phyloP scores from a whole-genome alignment of 2,113 vertebrate genomes.

The Paradoxurus hermaphroditus region DNA sequence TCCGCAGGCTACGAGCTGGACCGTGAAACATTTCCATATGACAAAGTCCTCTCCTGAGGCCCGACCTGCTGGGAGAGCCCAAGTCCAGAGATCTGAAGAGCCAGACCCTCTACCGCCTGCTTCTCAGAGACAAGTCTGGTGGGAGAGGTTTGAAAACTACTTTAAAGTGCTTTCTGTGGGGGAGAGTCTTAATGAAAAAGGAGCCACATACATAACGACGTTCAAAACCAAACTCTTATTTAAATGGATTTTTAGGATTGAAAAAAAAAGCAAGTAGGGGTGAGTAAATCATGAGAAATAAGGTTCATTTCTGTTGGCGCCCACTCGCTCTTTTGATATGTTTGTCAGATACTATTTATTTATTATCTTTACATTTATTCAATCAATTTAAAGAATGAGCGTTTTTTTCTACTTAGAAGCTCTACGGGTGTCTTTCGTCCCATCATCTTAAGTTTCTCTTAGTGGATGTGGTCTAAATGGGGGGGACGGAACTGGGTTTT shows the following conservation, averaged over 20 bases:
- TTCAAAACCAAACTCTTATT: slow-evolving; percentile 60
- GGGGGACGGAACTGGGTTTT: background rate
- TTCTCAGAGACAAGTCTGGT: slow-evolving; percentile 60
- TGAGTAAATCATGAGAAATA: background rate
- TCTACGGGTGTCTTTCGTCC: rapidly evolving
- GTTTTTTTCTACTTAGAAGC: background rate
- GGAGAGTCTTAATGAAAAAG: slow-evolving; percentile 62
- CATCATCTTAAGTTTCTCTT: background rate
- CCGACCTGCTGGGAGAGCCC: slow-evolving; percentile 76
- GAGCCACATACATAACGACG: slow-evolving; percentile 59
- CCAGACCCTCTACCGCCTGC: slow-evolving; percentile 57
- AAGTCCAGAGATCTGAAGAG: slow-evolving; percentile 76
- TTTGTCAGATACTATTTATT: background rate
- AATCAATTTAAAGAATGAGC: background rate
- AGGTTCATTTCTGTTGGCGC: rapidly evolving
- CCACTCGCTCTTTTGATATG: background rate
- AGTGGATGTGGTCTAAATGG: rapidly evolving
- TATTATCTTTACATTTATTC: background rate
- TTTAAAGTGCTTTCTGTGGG: slow-evolving; percentile 75
- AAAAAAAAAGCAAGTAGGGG: background rate
- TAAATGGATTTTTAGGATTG: slow-evolving; percentile 53
- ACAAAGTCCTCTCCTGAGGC: slow-evolving; percentile 83
- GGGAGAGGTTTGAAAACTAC: slow-evolving; percentile 76
- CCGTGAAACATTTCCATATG: slow-evolving; percentile 85
- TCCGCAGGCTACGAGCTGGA: slow-evolving; percentile 80